phyloP scores from a whole-genome alignment of 2,113 vertebrate genomes.

The Tychaedon coryphoeus region DNA sequence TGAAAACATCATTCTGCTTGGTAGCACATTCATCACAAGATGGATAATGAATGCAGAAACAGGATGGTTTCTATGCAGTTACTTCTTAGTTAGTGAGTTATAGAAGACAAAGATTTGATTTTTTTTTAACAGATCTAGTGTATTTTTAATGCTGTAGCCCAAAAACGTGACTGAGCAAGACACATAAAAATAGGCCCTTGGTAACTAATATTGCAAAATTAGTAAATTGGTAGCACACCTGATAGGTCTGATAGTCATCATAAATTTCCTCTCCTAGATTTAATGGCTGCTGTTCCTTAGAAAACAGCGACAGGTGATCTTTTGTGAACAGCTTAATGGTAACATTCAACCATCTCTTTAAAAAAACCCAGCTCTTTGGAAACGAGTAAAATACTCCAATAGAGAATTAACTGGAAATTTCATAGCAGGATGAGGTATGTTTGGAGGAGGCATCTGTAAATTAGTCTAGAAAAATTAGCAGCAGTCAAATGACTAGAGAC shows the following conservation, averaged over 20 bases:
- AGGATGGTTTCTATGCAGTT: neutral
- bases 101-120: neutral
- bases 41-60: neutral
- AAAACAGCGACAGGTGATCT: neutral
- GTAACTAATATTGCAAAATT: neutral
- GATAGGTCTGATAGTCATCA: neutral
- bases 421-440: neutral
- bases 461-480: neutral
- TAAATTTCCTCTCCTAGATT: neutral
- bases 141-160: neutral
- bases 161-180: neutral
- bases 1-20: neutral
- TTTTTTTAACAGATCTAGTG: neutral
- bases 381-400: neutral
- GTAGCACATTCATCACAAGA: neutral
- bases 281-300: neutral
- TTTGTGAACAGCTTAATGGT: neutral
- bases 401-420: neutral
- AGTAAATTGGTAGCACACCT: neutral
- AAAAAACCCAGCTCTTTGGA: neutral
- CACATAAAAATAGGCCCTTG: neutral
- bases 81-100: neutral
- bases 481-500: neutral
- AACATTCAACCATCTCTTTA: neutral
- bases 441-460: neutral